Evolutionary conservation across 2,113 vertebrate genomes (phyloP).

Genomic region (Pardalotus punctatus): DNA sequence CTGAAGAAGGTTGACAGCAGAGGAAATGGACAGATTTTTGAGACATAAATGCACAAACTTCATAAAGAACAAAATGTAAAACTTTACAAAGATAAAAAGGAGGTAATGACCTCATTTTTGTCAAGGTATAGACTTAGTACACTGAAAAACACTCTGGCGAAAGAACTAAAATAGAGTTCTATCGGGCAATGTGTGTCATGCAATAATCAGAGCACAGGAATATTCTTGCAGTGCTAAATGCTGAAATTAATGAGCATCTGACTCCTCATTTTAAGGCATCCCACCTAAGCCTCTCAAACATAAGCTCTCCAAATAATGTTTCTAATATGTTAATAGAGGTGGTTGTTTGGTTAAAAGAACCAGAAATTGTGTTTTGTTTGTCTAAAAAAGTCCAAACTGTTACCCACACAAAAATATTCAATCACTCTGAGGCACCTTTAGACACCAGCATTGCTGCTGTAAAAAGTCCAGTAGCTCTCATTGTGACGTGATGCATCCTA

Average conservation of each 20-base stretch:
- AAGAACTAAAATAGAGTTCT: not conserved
- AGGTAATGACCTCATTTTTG: not conserved
- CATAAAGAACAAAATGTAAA: not conserved
- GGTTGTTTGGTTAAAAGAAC: not conserved
- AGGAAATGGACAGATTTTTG: not conserved
- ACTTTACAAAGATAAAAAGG: not conserved
- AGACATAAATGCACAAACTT: not conserved
- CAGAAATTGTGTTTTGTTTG: not conserved
- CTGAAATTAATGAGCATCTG: not conserved
- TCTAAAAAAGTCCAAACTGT: not conserved
- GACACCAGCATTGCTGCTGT: not conserved
- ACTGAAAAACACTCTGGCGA: not conserved
- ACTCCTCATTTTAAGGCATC: not conserved
- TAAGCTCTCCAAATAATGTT: not conserved
- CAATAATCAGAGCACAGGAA: not conserved
- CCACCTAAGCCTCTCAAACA: not conserved
- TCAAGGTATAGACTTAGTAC: not conserved
- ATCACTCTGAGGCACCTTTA: not conserved
- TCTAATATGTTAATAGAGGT: not conserved
- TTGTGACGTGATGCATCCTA: not conserved
- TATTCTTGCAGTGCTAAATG: not conserved
- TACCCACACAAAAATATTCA: not conserved
- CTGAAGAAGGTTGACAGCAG: not conserved
- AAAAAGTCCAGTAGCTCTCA: not conserved
- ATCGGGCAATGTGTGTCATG: not conserved